Evolutionary conservation across 37 sponge, comb jelly and placozoan species (phyloP), one percentile per base, ranked within the genome.

Genomic region (Bolinopsis microptera): DNA sequence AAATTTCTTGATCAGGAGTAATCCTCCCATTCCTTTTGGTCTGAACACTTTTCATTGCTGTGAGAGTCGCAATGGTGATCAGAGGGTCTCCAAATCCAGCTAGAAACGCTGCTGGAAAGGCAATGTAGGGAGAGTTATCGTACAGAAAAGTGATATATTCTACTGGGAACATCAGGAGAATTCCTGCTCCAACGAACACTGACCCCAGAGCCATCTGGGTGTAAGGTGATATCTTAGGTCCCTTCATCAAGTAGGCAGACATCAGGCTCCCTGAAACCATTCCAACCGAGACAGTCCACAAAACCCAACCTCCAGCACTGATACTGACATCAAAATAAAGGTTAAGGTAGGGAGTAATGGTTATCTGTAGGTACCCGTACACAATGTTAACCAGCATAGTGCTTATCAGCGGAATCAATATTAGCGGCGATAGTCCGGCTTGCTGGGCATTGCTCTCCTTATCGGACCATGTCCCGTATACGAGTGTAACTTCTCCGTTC

Each of bases 331-430:
- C 16, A 38, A 86, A 86, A 40, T 86, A 1, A 9, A 3, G 13
- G 90, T 86, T 35, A 5, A 86, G 90, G 90, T 33, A 86, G 30
- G 90, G 90, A 86, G 90, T 86, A 1, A 86, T 41, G 40, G 36
- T 86, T 18, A 86, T 38, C 61, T 86, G 90, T 3, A 86, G 26
- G 21, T 23, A 35, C 39, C 90, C 90, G 61, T 86, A 86, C 38
- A 36, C 36, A 16, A 23, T 41, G 26, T 39, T 86, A 0, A 86
- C 61, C 61, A 86, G 90, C 26, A 86, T 39, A 24, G 8, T 41
- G 0, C 38, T 48, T 5, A 86, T 41, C 0, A 86, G 90, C 8
- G 90, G 90, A 5, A 86, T 3, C 16, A 24, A 9, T 38, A 86
- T 13, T 5, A 13, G 9, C 5, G 61, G 61, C 5, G 61, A 18